Evolutionary conservation across 1,140 invertebrate genomes (phyloP), one percentile per base, ranked within the genome.

Genomic region (Thalassaphorura encarpata): DNA sequence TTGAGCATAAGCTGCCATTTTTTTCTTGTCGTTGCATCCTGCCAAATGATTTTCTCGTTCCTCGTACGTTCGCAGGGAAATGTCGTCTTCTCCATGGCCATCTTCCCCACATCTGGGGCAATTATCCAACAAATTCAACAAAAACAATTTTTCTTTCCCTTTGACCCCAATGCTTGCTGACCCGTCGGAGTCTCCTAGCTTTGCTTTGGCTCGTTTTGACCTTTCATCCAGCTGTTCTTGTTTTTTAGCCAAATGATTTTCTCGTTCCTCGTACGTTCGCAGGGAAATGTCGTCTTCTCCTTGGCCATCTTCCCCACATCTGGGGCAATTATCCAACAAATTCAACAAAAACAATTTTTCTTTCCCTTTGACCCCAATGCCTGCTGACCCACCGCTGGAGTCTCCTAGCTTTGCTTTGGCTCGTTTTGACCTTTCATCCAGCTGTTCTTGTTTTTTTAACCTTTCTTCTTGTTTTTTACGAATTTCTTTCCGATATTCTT

Each of bases 61-160:
- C 31, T 51, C 28, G 16, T 36, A 13, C n/a, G n/a, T n/a, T n/a
- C n/a, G n/a, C n/a, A n/a, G n/a, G n/a, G n/a, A n/a, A n/a, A n/a
- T n/a, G n/a, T n/a, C n/a, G n/a, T n/a, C n/a, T n/a, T n/a, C n/a
- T n/a, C n/a, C n/a, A n/a, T n/a, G n/a, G 16, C 27, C 50, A 28
- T 56, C 54, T 5, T 49, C 54, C 11, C 54, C 54, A 50, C 54
- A 56, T 5, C 39, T 45, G 5, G 54, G 54, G 23, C 54, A 56
- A 26, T 28, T 13, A 31, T 56, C 54, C 47, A 56, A 24, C 5
- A 56, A 40, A 24, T 56, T 56, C 1, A 56, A 15, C 3, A 51
- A 28, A 24, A 56, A 56, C 3, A 56, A 40, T 19, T 56, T 33
- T 3, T 49, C 46, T 43, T 56, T 56, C n/a, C n/a, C n/a, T n/a